These are phyloP conservation scores for Rallus crepitans DNA, from an alignment of 2,797 vertebrate species.

Conservation along the genomic window DNA sequence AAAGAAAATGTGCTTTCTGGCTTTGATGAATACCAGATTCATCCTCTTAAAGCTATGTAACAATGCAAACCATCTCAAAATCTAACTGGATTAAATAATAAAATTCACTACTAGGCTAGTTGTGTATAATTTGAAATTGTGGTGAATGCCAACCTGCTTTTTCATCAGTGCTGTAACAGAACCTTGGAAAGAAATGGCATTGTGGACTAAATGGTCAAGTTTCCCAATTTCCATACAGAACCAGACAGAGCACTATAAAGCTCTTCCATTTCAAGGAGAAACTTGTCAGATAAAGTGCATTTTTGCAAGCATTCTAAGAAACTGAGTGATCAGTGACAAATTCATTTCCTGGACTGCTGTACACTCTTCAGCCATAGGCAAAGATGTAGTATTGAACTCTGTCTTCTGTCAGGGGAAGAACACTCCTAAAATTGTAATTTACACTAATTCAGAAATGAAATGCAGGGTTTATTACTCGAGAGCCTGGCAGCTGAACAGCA, in stretches of 20 bases:
- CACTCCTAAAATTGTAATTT: conserved; percentile 19
- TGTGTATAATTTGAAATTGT: neutral
- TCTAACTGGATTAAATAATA: neutral
- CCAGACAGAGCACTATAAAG: neutral
- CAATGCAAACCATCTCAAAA: neutral
- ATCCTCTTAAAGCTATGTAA: neutral
- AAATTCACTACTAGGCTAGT: neutral
- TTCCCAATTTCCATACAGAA: neutral
- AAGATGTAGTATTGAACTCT: neutral
- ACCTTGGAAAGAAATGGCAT: neutral
- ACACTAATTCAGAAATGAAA: conserved; percentile 41
- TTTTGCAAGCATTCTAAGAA: neutral
- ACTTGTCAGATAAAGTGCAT: neutral
- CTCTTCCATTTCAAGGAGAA: neutral
- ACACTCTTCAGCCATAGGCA: neutral
- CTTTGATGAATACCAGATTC: neutral
- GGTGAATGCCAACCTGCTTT: neutral
- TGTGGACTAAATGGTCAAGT: neutral
- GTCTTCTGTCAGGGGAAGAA: neutral
- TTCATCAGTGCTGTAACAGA: neutral
- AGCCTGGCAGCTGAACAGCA: conserved; percentile 71
- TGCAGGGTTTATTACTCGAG: neutral
- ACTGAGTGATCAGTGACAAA: neutral
- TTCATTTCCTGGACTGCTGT: neutral
- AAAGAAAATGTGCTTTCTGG: neutral